Evolutionary conservation across 2,113 vertebrate species (phyloP), one percentile per base, ranked within the genome.

Genomic region (Ondatra zibethicus): DNA sequence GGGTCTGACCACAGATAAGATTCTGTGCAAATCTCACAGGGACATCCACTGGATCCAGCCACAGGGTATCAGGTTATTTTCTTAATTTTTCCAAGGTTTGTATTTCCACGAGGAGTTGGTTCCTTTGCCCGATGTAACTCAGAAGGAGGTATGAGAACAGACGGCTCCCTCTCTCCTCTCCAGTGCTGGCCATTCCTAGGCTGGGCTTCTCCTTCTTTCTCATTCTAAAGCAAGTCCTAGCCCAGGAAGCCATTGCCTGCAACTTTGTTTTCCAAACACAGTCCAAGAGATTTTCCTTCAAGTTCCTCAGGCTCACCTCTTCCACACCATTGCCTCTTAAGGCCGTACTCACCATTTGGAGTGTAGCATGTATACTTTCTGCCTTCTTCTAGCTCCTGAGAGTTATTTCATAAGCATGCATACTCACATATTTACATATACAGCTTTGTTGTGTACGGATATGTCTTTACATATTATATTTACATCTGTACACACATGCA

Each of bases 261-360:
- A 50, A 45, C 25, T 55, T 77, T n/a, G 36, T 33, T 95, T 66
- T 66, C 42, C 39, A 94, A 85, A 88, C 19, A 88, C 7, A 45
- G 7, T 63, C 93, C 45, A 19, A 82, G 84, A 88, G 14, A 27
- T 82, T 89, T 95, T 92, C 77, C 72, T 70, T 73, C n/a, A 50
- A 61, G 65, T 89, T 73, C 92, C 88, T 77, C 52, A 42, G 55
- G 47, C 65, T 94, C 63, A 31, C 3, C 92, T 45, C 96, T 87
- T 68, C 14, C 45, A 45, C 52, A 21, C 5, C 21, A 72, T 80
- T 93, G 13, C 36, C 39, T 85, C 87, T 87, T 50, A 65, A n/a
- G 72, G 47, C 36, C 9, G 2, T 58, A n/a, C 61, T 29, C 39
- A 25, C 68, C 12, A 0, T 55, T 73, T 58, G 9, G 72, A 91